Conservation (phyloP, 2,113 vertebrate species). For the Chelonoidis abingdonii region DNA sequence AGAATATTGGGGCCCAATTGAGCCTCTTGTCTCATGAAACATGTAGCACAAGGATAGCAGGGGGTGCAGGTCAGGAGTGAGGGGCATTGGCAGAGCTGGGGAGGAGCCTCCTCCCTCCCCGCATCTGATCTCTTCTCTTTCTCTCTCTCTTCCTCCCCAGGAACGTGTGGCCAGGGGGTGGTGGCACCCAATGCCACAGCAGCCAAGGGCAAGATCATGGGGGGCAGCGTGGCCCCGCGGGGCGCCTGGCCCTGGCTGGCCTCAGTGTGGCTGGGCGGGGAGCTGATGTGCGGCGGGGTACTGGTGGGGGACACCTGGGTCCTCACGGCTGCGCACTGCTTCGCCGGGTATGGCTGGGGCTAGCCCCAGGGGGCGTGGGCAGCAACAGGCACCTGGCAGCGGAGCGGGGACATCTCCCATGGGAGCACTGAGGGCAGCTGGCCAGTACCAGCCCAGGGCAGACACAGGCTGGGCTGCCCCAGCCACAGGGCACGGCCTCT, state of each 20-base stretch:
- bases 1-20: no score
- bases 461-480: neutral
- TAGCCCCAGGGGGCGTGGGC: accelerated
- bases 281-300: slow-evolving; percentile 93
- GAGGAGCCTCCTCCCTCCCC: neutral
- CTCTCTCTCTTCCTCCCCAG: slow-evolving; percentile 66
- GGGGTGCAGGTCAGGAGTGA: neutral
- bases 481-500: neutral
- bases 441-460: neutral
- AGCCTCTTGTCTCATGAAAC: no score
- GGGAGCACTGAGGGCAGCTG: neutral
- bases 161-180: slow-evolving; percentile 80
- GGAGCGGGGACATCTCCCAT: neutral
- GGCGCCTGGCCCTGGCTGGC: slow-evolving; percentile 97
- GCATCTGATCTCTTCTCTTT: neutral
- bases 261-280: slow-evolving; percentile 88
- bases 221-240: slow-evolving; percentile 83
- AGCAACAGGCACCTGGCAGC: accelerated
- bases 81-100: neutral
- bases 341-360: slow-evolving; percentile 82
- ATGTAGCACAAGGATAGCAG: neutral
- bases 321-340: slow-evolving; percentile 94
- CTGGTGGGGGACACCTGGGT: slow-evolving; percentile 92
- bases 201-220: slow-evolving; percentile 85
- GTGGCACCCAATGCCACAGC: slow-evolving; percentile 75